These are phyloP conservation scores for Papilio glaucus DNA, from an alignment of 1,140 invertebrate species.

Conservation along the genomic window DNA sequence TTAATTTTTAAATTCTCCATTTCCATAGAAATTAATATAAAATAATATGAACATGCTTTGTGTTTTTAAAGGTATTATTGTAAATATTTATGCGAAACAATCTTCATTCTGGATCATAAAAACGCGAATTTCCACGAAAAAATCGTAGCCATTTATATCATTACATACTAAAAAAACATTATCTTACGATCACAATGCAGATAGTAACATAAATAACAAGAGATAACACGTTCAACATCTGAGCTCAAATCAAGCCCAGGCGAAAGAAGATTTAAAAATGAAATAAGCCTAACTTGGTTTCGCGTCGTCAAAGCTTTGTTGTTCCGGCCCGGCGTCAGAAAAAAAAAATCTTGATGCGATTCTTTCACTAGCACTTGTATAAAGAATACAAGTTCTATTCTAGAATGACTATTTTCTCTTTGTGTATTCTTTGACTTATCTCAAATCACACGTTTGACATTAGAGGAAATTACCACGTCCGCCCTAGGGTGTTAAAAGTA, in stretches of 20 bases:
- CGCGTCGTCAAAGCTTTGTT: slow-evolving; percentile 1
- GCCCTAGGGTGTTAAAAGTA: no score
- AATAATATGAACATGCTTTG: no score
- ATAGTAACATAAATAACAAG: no score
- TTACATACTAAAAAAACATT: no score
- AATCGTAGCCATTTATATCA: no score
- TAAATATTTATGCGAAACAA: no score
- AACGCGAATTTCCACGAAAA: no score
- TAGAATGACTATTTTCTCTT: not conserved
- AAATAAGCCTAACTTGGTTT: slow-evolving; percentile 1
- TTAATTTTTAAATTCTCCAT: no score
- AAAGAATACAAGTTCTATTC: not conserved
- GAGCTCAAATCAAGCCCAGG: not conserved
- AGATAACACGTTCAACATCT: not conserved
- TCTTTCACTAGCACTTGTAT: not conserved
- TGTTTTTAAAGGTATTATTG: no score
- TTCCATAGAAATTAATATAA: no score
- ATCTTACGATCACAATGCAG: no score
- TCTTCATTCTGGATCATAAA: no score
- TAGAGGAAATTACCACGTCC: not conserved
- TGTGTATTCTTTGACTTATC: not conserved
- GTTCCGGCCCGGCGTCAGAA: not conserved
- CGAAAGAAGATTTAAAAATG: slow-evolving; percentile 4
- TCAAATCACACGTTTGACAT: not conserved
- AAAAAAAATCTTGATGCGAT: not conserved